Percentiles rank a stretch among this genome's conserved stretches.
Evolutionary conservation across 2,888 invertebrate species (phyloP).

Genomic region (Catocala fraxini): DNA sequence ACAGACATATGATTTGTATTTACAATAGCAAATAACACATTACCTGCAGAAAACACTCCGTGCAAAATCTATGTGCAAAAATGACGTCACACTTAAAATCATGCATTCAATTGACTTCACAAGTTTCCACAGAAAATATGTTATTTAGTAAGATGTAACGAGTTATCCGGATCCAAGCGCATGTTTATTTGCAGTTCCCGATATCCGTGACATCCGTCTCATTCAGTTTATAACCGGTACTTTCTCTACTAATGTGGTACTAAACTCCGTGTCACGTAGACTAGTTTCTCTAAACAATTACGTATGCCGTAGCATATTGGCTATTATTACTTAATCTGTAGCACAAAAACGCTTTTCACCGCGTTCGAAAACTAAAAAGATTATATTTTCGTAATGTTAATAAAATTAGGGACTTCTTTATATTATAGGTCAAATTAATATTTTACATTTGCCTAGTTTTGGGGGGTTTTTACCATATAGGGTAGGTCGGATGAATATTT

Average conservation of each 20-base stretch:
- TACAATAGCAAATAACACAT: constrained; percentile 1
- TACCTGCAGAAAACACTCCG: constrained; percentile 4
- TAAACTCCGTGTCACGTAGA: constrained; percentile 42
- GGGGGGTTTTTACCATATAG: background rate
- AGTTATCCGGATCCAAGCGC: no score
- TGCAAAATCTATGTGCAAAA: constrained; percentile 14
- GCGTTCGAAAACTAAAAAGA: constrained; percentile 19
- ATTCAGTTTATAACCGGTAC: constrained; percentile 32
- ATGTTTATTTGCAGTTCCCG: no score
- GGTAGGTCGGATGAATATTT: background rate
- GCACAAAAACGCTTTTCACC: constrained; percentile 27
- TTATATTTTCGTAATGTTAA: constrained; percentile 27
- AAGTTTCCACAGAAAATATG: background rate
- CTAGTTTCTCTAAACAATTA: constrained; percentile 41
- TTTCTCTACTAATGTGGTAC: constrained; percentile 40
- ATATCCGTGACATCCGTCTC: no score
- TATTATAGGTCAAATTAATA: background rate
- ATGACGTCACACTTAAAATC: no score
- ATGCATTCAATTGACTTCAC: background rate
- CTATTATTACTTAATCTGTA: constrained; percentile 39
- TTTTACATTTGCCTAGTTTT: background rate
- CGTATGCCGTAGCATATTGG: constrained; percentile 36
- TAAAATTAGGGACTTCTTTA: background rate
- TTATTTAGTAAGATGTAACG: background rate
- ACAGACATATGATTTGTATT: background rate